Base-by-base conservation (phyloP, 2,113 vertebrate genomes). In the Oxyura jamaicensis region DNA sequence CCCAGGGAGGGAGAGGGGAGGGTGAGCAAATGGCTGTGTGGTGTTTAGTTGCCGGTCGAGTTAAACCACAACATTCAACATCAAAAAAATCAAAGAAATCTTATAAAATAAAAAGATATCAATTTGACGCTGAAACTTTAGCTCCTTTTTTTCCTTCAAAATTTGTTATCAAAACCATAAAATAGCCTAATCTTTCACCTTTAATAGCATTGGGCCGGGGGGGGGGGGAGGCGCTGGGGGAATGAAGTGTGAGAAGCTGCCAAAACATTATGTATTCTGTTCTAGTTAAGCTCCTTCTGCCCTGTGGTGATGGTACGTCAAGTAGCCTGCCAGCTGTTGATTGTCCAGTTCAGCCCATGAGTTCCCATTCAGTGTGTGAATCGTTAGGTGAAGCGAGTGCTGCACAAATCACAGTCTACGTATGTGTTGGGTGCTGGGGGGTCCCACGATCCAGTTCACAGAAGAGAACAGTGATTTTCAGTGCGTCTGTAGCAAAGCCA, bases 401-500 rank as follows among this genome's bases (percentile, higher is more conserved):
- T 68, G 44, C 62, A 29, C 36, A 74, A 67, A 75, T 75, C 52
- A 81, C 69, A 67, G 59, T 22, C 59, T 68, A 12, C 8, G 9
- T 44, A 5, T 56, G 4, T 60, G 15, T 56, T 55, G 91, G 65
- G 36, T 11, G 46, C 0, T 1, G 20, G 29, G 55, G 86, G 86
- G 80, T 79, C 35, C 42, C 68, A 56, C 0, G 0, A 39, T 65
- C 26, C 39, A 35, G 1, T 44, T 76, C 21, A 10, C 63, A 48
- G 55, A 71, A 55, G 11, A 39, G 14, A 81, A 41, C 1, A n/a
- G 12, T 19, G 46, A n/a, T 46, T 52, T 11, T 36, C 2, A 2
- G 17, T 53, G 25, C 15, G 41, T 35, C 18, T 62, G 5, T 36
- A 56, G 13, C 0, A 0, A 35, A 92, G 33, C 1, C 26, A 14